phyloP scores from a whole-genome alignment of 64 coral and sea anemone species.

The Stichodactyla helianthus region DNA sequence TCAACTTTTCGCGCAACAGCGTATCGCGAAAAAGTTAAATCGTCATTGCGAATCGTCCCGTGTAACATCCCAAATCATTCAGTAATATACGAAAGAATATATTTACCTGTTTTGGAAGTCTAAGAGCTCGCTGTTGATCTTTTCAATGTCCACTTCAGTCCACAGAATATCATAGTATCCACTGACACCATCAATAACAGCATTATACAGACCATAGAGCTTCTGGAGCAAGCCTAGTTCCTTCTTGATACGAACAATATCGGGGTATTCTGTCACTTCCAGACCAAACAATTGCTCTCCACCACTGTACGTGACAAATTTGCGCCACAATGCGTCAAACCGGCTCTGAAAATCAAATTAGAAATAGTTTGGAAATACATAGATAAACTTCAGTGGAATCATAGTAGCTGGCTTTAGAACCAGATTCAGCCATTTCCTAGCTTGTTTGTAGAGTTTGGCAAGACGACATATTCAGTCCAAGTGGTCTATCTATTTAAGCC shows the following conservation, averaged over 20 bases:
- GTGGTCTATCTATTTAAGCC: too few species aligned
- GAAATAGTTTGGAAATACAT: neutral
- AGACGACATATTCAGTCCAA: too few species aligned
- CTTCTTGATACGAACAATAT: constrained; percentile 76
- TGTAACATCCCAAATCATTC: too few species aligned
- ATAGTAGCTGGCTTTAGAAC: too few species aligned
- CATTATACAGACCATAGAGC: constrained; percentile 84
- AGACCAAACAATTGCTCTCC: constrained; percentile 88
- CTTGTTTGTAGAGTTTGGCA: too few species aligned
- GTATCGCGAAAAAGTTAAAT: too few species aligned
- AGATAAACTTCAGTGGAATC: neutral
- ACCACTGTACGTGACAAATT: constrained; percentile 77
- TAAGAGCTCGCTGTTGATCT: constrained; percentile 77
- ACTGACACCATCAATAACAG: constrained; percentile 85
- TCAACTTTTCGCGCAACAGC: too few species aligned
- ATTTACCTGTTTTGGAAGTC: constrained; percentile 88
- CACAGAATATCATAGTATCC: constrained; percentile 95
- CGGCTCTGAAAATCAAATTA: constrained; percentile 42
- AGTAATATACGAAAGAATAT: neutral
- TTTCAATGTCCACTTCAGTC: constrained; percentile 92
- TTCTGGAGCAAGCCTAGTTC: constrained; percentile 83
- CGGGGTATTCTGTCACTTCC: constrained; percentile 77
- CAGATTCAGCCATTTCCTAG: too few species aligned
- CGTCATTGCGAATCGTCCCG: too few species aligned
- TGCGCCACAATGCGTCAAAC: constrained; percentile 87